A percentile compares a stretch with the other conserved stretches of the same genome.
Conservation (phyloP, 2,888 invertebrate genomes). For the Xestia c-nigrum region DNA sequence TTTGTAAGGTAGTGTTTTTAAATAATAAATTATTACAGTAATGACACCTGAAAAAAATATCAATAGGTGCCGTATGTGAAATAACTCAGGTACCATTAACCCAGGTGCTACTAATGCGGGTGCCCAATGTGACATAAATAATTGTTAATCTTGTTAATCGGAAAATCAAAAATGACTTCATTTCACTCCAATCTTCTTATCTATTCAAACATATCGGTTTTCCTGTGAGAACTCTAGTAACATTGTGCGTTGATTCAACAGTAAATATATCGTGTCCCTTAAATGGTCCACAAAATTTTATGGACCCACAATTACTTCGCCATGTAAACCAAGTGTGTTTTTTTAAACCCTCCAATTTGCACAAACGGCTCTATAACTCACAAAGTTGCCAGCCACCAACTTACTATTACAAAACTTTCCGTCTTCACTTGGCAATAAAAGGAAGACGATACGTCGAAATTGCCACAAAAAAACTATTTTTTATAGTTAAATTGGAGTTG, state of each 20-base stretch:
- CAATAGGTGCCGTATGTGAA: too few relatives aligned
- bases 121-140: too few relatives aligned
- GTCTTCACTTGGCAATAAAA: conserved; percentile 44
- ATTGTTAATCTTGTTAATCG: not conserved
- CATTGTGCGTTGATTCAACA: not conserved
- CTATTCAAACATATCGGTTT: not conserved
- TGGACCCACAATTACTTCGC: not conserved
- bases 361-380: conserved; percentile 19
- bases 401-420: conserved; percentile 25
- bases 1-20: not conserved
- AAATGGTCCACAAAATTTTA: not conserved
- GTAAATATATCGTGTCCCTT: not conserved
- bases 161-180: not conserved
- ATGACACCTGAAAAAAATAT: too few relatives aligned
- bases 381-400: conserved; percentile 11
- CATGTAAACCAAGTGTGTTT: not conserved
- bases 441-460: conserved; percentile 33
- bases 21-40: too few relatives aligned
- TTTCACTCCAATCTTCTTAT: not conserved
- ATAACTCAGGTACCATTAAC: too few relatives aligned
- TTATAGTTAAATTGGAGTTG: conserved; percentile 56
- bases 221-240: not conserved
- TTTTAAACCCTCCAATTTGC: conserved; percentile 17
- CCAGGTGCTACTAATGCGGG: too few relatives aligned
- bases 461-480: conserved; percentile 54